phyloP scores from a whole-genome alignment of 2,888 invertebrate genomes.

The Scaptodrosophila latifasciaeformis region DNA sequence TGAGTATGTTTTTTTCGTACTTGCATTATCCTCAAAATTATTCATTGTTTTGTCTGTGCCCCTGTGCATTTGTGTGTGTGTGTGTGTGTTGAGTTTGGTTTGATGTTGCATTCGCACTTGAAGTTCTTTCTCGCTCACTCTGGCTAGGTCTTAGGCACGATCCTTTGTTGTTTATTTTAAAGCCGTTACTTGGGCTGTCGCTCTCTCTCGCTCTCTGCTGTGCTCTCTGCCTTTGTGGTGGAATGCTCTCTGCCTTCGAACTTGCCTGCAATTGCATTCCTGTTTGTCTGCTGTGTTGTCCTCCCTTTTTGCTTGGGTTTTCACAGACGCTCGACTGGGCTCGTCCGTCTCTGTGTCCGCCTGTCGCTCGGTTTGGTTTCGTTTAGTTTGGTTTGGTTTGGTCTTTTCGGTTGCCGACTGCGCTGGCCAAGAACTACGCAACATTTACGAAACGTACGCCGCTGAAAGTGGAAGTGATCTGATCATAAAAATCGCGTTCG shows the following conservation, averaged over 20 bases:
- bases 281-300: slow-evolving; percentile 43
- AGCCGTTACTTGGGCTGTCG: no score
- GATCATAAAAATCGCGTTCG: no score
- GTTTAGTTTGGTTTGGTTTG: not conserved
- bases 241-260: not conserved
- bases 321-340: not conserved
- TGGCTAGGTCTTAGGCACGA: no score
- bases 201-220: slow-evolving; percentile 9
- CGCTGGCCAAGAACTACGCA: slow-evolving; percentile 56
- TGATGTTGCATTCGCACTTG: slow-evolving; percentile 26
- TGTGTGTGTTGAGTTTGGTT: not conserved
- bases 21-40: no score
- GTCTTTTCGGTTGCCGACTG: slow-evolving; percentile 6
- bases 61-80: not conserved
- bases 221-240: not conserved
- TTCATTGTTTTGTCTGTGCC: no score
- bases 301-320: slow-evolving; percentile 26
- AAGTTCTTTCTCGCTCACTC: no score
- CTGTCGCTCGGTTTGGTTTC: slow-evolving; percentile 4
- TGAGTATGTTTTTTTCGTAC: no score
- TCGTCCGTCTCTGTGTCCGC: not conserved
- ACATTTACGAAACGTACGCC: slow-evolving; percentile 72
- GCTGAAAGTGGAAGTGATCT: slow-evolving; percentile 70
- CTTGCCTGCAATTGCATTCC: slow-evolving; percentile 64
- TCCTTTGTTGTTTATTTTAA: no score